These are phyloP conservation scores for Alfaro cultratus DNA, from an alignment of 2,797 vertebrate genomes.

Conservation along the genomic window DNA sequence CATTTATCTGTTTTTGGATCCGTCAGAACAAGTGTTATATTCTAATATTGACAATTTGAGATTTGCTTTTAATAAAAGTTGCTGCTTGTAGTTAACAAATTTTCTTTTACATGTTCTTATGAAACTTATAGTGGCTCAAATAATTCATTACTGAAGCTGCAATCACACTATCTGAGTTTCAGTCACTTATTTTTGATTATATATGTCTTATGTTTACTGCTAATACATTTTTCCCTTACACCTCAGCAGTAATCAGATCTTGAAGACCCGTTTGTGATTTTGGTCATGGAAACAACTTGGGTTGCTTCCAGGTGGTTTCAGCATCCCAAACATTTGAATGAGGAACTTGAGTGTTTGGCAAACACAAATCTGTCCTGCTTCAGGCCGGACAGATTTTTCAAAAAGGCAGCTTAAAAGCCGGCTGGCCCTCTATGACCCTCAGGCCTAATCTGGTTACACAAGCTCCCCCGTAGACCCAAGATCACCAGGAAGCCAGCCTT, in stretches of 20 bases:
- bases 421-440: conserved; percentile 45
- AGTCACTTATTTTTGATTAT: not conserved
- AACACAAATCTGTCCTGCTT: conserved; percentile 23
- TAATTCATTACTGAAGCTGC: not conserved
- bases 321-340: conserved; percentile 27
- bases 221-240: not conserved
- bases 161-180: not conserved
- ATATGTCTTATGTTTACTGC: not conserved
- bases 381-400: conserved; percentile 42
- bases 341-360: conserved; percentile 47
- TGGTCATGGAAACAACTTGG: conserved; percentile 3
- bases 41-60: not conserved
- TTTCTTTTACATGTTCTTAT: not conserved
- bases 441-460: conserved; percentile 62
- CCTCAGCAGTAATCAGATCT: not conserved
- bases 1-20: conserved; percentile 13
- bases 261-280: conserved; percentile 9
- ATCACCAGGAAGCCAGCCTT: conserved; percentile 30
- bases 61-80: not conserved
- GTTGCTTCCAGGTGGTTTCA: conserved; percentile 16
- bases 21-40: not conserved
- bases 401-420: conserved; percentile 40
- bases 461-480: conserved; percentile 28
- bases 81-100: not conserved
- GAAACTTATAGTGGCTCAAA: not conserved